phyloP scores from a whole-genome alignment of 2,888 invertebrate species.

The Escarpia spicata region DNA sequence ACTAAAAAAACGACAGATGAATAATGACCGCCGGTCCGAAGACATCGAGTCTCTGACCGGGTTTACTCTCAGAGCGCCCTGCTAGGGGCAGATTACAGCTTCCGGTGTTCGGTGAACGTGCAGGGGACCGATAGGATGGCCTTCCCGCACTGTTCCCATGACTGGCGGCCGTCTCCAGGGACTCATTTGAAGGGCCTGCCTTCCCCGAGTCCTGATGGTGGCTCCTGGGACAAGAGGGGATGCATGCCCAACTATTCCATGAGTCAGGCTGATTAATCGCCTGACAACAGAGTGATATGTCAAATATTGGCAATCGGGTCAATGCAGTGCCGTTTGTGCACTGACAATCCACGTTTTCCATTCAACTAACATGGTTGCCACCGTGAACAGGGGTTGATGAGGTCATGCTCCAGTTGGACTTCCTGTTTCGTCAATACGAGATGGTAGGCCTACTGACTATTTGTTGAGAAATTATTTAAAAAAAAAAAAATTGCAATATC shows the following conservation, averaged over 20 bases:
- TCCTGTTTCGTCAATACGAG: too few species aligned
- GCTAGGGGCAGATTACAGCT: not conserved
- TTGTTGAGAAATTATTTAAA: too few species aligned
- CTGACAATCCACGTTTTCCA: not conserved
- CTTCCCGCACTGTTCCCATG: not conserved
- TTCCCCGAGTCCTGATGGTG: not conserved
- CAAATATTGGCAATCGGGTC: not conserved
- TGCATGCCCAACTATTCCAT: not conserved
- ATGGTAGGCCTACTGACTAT: too few species aligned
- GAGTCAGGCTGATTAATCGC: not conserved
- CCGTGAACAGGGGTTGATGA: too few species aligned
- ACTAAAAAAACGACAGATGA: not conserved
- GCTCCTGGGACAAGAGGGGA: not conserved
- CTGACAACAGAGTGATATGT: not conserved
- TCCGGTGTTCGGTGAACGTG: not conserved
- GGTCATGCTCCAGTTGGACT: too few species aligned
- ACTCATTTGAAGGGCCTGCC: not conserved
- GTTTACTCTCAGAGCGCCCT: not conserved
- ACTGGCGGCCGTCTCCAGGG: not conserved
- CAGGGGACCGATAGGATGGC: not conserved
- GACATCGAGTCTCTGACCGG: not conserved
- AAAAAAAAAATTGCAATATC: too few species aligned
- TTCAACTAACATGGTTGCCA: too few species aligned
- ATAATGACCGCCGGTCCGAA: not conserved
- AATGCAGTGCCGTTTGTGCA: not conserved